phyloP scores from a whole-genome alignment of 2,888 invertebrate genomes.

The Melinopterus prodromus region DNA sequence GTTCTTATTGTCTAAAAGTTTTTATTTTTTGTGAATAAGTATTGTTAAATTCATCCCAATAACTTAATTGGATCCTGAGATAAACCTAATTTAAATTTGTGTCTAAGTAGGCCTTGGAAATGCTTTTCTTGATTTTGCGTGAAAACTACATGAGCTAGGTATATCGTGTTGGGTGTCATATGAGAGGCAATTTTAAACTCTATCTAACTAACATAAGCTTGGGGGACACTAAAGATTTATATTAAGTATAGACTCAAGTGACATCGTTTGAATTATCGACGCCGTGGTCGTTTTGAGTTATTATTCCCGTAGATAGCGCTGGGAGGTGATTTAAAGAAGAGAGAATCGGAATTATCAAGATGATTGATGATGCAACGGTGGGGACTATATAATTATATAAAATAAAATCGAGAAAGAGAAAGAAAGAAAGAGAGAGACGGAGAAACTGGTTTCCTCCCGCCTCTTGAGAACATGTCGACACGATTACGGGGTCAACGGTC shows the following conservation, averaged over 20 bases:
- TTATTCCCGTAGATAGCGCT: conserved; percentile 45
- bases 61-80: too few species aligned
- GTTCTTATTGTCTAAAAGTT: too few species aligned
- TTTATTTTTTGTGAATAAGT: too few species aligned
- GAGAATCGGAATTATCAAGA: conserved; percentile 59
- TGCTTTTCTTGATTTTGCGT: too few species aligned
- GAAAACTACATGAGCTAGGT: too few species aligned
- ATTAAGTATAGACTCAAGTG: neutral
- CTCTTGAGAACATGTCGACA: conserved; percentile 55
- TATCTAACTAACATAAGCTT: neutral
- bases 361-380: conserved; percentile 60
- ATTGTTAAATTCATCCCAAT: too few species aligned
- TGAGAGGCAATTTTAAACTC: neutral
- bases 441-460: conserved; percentile 49
- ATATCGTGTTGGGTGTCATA: neutral
- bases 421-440: conserved; percentile 47
- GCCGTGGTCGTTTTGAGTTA: conserved; percentile 25
- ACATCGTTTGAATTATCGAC: conserved; percentile 20
- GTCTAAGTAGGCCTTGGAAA: too few species aligned
- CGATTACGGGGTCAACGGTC: conserved; percentile 57
- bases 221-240: neutral
- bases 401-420: conserved; percentile 43
- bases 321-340: conserved; percentile 52
- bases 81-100: too few species aligned
- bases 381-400: conserved; percentile 58